Base-by-base conservation (phyloP, 2,797 vertebrate species). In the Eulemur mongoz region DNA sequence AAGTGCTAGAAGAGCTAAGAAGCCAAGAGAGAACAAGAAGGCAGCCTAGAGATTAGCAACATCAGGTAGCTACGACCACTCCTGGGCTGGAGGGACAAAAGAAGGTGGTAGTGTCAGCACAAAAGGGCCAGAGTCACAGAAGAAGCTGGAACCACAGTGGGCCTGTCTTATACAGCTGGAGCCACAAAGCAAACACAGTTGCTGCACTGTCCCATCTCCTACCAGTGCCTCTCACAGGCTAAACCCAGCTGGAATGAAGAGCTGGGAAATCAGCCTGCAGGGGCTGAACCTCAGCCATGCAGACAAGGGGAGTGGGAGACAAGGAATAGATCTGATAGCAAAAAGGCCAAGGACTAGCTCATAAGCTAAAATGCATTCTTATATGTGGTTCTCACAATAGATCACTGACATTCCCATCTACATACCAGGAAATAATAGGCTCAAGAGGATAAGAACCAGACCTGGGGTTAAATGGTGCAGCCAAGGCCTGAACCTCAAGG, bases 401-500 rank as follows among this genome's bases (percentile, higher is more conserved):
- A 38, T n/a, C 61, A 70, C 23, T 57, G 52, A 40, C 38, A 30
- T 52, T 48, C 35, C 35, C 25, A 35, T 69, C 70, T n/a, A 45
- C 14, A 32, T 30, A 48, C 14, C 45, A 78, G 63, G 35, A 90
- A 92, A 76, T 32, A 30, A 30, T 57, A 76, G 20, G 12, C n/a
- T 89, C 30, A 73, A 73, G 61, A 67, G 18, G 57, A 54, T 70
- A 95, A 97, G 63, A 73, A 78, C 73, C 57, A 78, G 27, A 52
- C n/a, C 14, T 14, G 35, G 38, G 13, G 63, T 57, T 57, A 87
- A 50, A 84, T 8, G 9, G 27, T 30, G 1, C 17, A 40, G 50
- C 8, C 43, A 13, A 32, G 7, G 57, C 35, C 52, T 73, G 38
- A 94, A 35, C 30, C 50, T 9, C 20, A 78, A 78, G 1, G 40